Base-by-base conservation (phyloP, 2,797 vertebrate genomes). In the Microcaecilia unicolor region DNA sequence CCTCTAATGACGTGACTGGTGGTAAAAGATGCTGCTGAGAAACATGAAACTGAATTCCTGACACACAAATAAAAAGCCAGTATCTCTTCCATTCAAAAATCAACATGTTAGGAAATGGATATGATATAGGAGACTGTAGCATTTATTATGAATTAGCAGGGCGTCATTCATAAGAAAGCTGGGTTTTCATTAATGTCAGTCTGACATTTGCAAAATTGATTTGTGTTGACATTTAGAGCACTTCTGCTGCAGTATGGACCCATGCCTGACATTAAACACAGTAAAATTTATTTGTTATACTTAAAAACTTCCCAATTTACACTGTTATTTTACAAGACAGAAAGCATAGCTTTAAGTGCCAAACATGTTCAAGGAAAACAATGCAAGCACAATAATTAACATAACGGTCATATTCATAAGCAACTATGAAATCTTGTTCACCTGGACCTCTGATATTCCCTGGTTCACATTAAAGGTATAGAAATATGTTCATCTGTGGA, bases 141-240 rank as follows among this genome's bases (percentile, higher is more conserved):
- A 49, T 48, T 57, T 55, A 36, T 48, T 49, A 64, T 36, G 45
- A 65, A 66, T 67, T 61, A 50, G 12, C 35, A 47, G 9, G 51
- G 4, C 8, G 51, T 51, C 10, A 23, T 55, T 51, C 34, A 23
- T 38, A 25, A 63, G 45, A 60, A 37, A 65, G 13, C 8, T 36
- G 17, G 41, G 41, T 32, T 73, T 70, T 77, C 47, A 57, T 61
- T 67, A 74, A 67, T 41, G 36, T 41, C 1, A 1, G 18, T 39
- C 25, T 77, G 73, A 70, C 61, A 79, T 74, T 77, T 78, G 44
- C 38, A 70, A 68, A 78, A 73, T 62, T 74, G 70, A 72, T 83
- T 77, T 75, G 55, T 65, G 72, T 64, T 80, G 66, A 78, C 71
- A 82, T 81, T 78, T 77, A 62, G 29, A 68, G 22, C 41, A 69